phyloP scores from a whole-genome alignment of 2,888 invertebrate species.

The Noctua janthe region DNA sequence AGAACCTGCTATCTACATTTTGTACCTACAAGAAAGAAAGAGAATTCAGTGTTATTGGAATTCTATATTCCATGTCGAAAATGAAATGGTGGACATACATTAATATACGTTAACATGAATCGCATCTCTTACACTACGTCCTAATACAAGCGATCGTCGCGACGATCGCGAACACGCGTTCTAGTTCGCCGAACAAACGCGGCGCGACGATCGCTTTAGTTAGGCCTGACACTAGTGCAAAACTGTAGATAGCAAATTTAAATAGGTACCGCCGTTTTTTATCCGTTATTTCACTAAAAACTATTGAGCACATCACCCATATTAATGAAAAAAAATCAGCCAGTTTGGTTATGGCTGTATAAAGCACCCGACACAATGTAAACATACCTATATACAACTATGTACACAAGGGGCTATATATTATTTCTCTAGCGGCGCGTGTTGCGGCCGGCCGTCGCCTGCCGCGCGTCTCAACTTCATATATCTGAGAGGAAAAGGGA shows the following conservation, averaged over 20 bases:
- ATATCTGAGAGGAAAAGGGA: constrained; percentile 81
- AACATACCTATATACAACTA: constrained; percentile 89
- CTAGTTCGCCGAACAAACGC: not conserved
- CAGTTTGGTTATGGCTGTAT: constrained; percentile 10
- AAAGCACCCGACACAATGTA: constrained; percentile 79
- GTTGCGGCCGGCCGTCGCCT: constrained; percentile 84
- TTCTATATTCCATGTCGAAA: not conserved
- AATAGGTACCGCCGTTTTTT: not conserved
- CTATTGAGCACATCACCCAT: constrained; percentile 58
- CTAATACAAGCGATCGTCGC: not conserved
- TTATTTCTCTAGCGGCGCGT: constrained; percentile 82
- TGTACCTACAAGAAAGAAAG: not conserved
- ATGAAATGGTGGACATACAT: not conserved
- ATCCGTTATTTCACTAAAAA: not conserved
- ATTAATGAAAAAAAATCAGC: constrained; percentile 3
- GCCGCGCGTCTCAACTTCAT: constrained; percentile 81
- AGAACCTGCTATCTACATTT: not conserved
- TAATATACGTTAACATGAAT: not conserved
- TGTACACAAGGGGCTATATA: constrained; percentile 81
- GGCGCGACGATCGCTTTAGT: not conserved
- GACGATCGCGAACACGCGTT: not conserved
- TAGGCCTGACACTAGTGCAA: not conserved
- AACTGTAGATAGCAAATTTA: not conserved
- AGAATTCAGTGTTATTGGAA: not conserved
- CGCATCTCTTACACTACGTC: not conserved